phyloP scores from a whole-genome alignment of 2,113 vertebrate species.

The Sturnira hondurensis region DNA sequence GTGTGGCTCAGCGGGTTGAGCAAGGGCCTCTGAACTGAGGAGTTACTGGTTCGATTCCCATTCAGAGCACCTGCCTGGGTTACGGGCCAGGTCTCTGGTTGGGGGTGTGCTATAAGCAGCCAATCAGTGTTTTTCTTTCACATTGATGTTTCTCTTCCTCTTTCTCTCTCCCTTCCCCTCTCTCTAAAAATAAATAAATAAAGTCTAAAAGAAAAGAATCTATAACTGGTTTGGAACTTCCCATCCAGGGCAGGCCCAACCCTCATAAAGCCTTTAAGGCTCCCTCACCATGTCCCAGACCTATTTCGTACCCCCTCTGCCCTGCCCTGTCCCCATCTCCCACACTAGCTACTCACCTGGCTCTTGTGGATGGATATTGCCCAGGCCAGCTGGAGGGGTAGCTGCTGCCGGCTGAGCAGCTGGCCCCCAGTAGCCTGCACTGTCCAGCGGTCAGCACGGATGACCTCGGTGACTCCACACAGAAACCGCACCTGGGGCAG shows the following conservation, averaged over 20 bases:
- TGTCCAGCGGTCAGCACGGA: constrained; percentile 90
- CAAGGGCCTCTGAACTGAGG: too few species aligned
- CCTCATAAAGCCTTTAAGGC: not conserved
- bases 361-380: constrained; percentile 99
- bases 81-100: too few species aligned
- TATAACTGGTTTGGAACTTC: not conserved
- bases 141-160: too few species aligned
- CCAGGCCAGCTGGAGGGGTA: constrained; percentile 97
- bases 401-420: constrained; percentile 90
- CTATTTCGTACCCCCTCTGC: not conserved
- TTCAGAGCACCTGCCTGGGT: too few species aligned
- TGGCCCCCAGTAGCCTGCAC: constrained; percentile 87
- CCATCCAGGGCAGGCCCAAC: not conserved
- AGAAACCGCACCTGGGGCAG: constrained; percentile 92
- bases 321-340: not conserved
- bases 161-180: too few species aligned
- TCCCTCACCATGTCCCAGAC: accelerated
- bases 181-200: too few species aligned
- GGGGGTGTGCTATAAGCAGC: too few species aligned
- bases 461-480: constrained; percentile 87
- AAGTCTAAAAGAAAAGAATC: not conserved
- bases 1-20: too few species aligned
- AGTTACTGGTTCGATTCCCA: too few species aligned
- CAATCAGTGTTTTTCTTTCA: too few species aligned
- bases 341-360: constrained; percentile 84